Percentiles rank a stretch among this genome's conserved stretches.
Conservation (phyloP, 2,888 invertebrate genomes). For the Sacculina carcini region DNA sequence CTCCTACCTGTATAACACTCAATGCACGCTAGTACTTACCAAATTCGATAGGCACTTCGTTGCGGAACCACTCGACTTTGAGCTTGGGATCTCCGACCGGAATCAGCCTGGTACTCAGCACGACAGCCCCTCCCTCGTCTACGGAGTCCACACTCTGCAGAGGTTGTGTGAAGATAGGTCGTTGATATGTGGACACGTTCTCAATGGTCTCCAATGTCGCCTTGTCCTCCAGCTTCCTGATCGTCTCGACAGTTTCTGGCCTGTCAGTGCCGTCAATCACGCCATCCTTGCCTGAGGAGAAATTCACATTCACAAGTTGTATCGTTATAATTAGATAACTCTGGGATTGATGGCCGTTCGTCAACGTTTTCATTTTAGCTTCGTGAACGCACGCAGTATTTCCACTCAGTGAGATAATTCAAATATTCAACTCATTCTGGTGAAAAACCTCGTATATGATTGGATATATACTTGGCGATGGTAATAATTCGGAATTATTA, state of each 20-base stretch:
- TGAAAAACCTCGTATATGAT: no score
- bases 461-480: no score
- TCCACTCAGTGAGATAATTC: no score
- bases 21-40: conserved; percentile 28
- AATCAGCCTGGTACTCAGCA: conserved; percentile 81
- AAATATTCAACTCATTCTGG: no score
- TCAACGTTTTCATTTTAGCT: no score
- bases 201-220: background rate
- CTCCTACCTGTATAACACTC: no score
- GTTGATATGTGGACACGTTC: conserved; percentile 37
- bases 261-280: conserved; percentile 72
- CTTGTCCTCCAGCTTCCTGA: conserved; percentile 60
- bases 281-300: conserved; percentile 29
- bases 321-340: no score
- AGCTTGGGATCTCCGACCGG: conserved; percentile 83
- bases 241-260: conserved; percentile 83
- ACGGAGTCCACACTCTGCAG: conserved; percentile 67
- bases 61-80: conserved; percentile 80
- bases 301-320: no score
- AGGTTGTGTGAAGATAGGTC: conserved; percentile 83
- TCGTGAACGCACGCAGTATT: no score
- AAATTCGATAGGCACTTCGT: conserved; percentile 68
- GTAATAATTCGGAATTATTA: no score
- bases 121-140: conserved; percentile 63
- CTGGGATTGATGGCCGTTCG: no score